These are phyloP conservation scores for Hirudinaria manillensis DNA, from an alignment of 2,888 invertebrate species.

Conservation along the genomic window DNA sequence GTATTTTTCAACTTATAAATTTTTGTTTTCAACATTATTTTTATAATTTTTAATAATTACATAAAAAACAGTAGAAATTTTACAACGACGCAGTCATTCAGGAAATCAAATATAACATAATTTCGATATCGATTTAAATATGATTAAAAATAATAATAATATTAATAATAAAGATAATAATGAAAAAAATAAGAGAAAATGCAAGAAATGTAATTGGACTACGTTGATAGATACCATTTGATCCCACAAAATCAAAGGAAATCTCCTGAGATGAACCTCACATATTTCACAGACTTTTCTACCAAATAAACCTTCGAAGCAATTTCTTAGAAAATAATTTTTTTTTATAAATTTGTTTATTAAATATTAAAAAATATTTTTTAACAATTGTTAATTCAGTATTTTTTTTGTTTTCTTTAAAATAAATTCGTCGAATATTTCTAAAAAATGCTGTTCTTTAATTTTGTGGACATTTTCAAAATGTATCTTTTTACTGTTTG, in stretches of 20 bases:
- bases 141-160: too few species aligned
- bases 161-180: not conserved
- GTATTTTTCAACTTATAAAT: too few species aligned
- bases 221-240: not conserved
- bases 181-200: not conserved
- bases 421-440: too few species aligned
- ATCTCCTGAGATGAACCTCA: constrained; percentile 3
- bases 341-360: not conserved
- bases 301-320: not conserved
- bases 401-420: not conserved
- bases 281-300: not conserved
- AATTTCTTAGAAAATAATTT: not conserved
- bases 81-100: too few species aligned
- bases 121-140: too few species aligned
- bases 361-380: not conserved
- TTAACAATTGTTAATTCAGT: not conserved
- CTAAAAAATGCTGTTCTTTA: too few species aligned
- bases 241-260: constrained; percentile 10
- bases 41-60: too few species aligned
- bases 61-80: too few species aligned
- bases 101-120: too few species aligned
- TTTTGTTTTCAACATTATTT: too few species aligned
- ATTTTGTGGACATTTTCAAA: too few species aligned
- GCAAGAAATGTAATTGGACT: not conserved
- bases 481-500: too few species aligned